Evolutionary conservation across 1,140 invertebrate species (phyloP).

Genomic region (Caenorhabditis latens): DNA sequence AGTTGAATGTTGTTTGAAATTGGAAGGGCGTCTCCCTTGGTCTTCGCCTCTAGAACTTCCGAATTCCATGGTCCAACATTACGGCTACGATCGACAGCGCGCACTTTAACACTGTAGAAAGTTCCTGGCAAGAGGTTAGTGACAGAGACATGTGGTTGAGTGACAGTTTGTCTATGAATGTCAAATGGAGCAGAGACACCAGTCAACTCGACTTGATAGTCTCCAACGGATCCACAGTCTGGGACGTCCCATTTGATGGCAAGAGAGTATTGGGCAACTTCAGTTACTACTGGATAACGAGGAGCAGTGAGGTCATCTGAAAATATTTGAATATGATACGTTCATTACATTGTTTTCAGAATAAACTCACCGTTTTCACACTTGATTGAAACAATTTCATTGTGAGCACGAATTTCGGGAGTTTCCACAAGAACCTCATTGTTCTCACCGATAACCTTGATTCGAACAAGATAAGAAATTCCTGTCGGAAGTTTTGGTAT

Average conservation of each 20-base stretch:
- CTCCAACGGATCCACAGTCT: constrained; percentile 75
- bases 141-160: constrained; percentile 75
- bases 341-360: background rate
- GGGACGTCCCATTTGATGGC: constrained; percentile 76
- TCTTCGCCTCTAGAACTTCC: constrained; percentile 71
- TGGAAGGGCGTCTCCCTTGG: constrained; percentile 74
- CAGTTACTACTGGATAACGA: constrained; percentile 73
- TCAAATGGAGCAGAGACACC: constrained; percentile 73
- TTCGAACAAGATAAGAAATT: constrained; percentile 77
- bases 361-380: constrained; percentile 71
- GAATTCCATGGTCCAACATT: constrained; percentile 75
- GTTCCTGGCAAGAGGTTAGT: constrained; percentile 77
- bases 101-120: constrained; percentile 72
- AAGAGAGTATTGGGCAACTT: constrained; percentile 73
- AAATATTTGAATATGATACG: background rate
- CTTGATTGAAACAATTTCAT: constrained; percentile 77
- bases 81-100: constrained; percentile 73
- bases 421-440: constrained; percentile 77
- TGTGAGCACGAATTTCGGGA: constrained; percentile 76
- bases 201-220: constrained; percentile 77
- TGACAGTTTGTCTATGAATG: constrained; percentile 76
- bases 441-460: constrained; percentile 76
- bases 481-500: constrained; percentile 77
- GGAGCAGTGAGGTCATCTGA: constrained; percentile 77
- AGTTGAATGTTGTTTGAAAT: constrained; percentile 69